A percentile compares a stretch with the other conserved stretches of the same genome.
Evolutionary conservation across 2,113 vertebrate genomes (phyloP).

Genomic region (Notarius quadriscutis): DNA sequence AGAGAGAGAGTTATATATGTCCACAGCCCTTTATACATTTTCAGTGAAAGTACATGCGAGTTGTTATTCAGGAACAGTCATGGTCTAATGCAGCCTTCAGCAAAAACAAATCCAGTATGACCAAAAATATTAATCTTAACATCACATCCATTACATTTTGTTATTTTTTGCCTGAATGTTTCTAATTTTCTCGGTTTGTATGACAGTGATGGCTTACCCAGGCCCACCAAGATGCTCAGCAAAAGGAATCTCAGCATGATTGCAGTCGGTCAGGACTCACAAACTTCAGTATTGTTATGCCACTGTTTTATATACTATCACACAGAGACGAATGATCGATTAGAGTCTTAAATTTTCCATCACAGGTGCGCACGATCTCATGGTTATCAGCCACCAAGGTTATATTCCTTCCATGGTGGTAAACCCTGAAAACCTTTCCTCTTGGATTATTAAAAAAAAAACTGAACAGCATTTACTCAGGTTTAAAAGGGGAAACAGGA

Average conservation of each 20-base stretch:
- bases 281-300: not conserved
- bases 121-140: constrained; percentile 3
- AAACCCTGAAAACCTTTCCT: not conserved
- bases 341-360: not conserved
- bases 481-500: not conserved
- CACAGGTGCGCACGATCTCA: constrained; percentile 42
- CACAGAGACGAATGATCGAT: not conserved
- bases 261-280: constrained; percentile 53
- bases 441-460: not conserved
- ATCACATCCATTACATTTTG: constrained; percentile 2
- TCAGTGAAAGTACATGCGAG: not conserved
- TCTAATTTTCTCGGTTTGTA: not conserved
- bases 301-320: constrained; percentile 61
- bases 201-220: constrained; percentile 69
- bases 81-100: not conserved
- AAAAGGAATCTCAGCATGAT: constrained; percentile 77
- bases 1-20: constrained; percentile 15
- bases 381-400: constrained; percentile 30
- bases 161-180: not conserved
- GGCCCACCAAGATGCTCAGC: constrained; percentile 72
- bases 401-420: constrained; percentile 6
- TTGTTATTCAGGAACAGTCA: constrained; percentile 10
- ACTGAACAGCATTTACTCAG: not conserved
- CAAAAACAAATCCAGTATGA: not conserved
- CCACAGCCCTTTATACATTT: not conserved